phyloP scores from a whole-genome alignment of 2,888 invertebrate species.

The Metopia argyrocephala region DNA sequence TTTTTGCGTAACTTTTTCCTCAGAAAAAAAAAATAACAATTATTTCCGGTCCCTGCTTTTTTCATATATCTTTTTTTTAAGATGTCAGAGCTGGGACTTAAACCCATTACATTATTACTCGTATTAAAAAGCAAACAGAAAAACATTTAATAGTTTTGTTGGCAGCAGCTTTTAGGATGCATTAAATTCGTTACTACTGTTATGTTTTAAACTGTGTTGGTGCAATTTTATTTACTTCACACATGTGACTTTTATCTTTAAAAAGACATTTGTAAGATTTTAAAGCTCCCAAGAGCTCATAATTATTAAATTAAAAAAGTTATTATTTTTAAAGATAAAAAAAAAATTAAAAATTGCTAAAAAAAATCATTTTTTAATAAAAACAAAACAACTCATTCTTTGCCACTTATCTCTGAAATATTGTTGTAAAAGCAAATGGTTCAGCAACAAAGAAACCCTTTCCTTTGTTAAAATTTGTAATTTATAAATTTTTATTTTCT shows the following conservation, averaged over 20 bases:
- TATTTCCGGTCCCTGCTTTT: no score
- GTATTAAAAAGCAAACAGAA: not conserved
- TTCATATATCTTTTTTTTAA: no score
- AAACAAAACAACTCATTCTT: not conserved
- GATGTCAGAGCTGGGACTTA: no score
- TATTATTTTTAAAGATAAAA: not conserved
- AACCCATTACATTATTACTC: slow-evolving; percentile 5
- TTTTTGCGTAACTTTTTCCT: no score
- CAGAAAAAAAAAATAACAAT: no score
- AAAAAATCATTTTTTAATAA: not conserved
- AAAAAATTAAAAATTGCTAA: not conserved
- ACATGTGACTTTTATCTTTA: not conserved
- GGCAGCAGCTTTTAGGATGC: no score
- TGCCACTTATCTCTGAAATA: not conserved
- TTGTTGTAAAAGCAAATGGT: not conserved
- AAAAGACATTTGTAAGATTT: not conserved
- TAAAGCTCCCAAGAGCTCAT: not conserved
- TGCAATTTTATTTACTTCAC: not conserved
- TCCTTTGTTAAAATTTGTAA: not conserved
- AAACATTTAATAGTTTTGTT: not conserved
- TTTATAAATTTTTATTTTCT: not conserved
- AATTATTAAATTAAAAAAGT: not conserved
- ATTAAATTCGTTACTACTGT: not conserved
- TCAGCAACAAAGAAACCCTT: slow-evolving; percentile 20
- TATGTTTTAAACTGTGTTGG: not conserved